Evolutionary conservation across 2,113 vertebrate genomes (phyloP).

Genomic region (Xiphophorus hellerii): DNA sequence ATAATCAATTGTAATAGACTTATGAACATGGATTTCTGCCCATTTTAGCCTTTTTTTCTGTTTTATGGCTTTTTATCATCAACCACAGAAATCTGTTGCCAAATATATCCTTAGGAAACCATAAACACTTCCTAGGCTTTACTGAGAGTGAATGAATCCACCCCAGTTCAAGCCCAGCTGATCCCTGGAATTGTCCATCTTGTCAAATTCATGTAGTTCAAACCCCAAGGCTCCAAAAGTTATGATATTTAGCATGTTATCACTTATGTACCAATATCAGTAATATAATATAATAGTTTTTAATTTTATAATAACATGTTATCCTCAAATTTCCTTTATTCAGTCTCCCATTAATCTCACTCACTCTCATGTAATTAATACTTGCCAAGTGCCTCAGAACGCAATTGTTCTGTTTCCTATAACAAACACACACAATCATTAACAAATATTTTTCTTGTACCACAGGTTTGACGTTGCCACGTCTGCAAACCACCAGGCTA

Average conservation of each 20-base stretch:
- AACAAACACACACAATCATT: constrained; percentile 24
- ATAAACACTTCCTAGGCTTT: neutral
- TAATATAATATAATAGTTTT: no score
- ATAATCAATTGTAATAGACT: no score
- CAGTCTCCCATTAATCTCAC: constrained; percentile 54
- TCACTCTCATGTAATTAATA: constrained; percentile 81
- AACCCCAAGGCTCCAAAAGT: neutral
- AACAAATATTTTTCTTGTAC: constrained; percentile 56
- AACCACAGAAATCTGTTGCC: no score
- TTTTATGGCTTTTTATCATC: no score
- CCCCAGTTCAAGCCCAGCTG: no score
- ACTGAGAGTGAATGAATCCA: neutral
- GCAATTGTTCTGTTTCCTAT: constrained; percentile 2
- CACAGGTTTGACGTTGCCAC: constrained; percentile 71
- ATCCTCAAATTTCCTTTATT: constrained; percentile 4
- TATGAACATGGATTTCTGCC: no score
- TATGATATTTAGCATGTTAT: no score
- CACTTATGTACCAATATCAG: no score
- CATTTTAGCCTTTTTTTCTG: no score
- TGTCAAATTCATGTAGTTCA: neutral
- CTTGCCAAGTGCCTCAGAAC: constrained; percentile 72
- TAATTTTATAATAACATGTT: neutral
- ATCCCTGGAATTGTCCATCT: neutral
- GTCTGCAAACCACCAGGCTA: constrained; percentile 77
- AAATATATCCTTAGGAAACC: no score